Conservation (phyloP, 2,113 vertebrate species). For the Ptilorrhoa leucosticta region DNA sequence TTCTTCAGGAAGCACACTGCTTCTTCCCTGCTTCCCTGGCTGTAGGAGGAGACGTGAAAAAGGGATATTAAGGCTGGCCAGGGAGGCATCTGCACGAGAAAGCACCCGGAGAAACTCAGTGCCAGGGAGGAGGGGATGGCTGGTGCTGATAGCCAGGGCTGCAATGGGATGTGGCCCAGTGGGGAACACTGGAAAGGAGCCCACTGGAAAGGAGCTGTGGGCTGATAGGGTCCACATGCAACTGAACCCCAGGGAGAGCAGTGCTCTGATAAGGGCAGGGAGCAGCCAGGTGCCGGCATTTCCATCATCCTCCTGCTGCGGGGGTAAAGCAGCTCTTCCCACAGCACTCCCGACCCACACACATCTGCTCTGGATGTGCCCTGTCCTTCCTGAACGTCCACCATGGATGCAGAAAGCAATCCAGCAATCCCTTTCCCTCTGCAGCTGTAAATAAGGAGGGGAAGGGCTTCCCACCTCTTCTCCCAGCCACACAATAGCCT, state of each 20-base stretch:
- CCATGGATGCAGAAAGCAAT: neutral
- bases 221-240: neutral
- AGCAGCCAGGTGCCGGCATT: neutral
- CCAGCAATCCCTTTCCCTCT: neutral
- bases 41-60: neutral
- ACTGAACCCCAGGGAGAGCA: fast-evolving
- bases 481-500: neutral
- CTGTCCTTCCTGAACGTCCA: neutral
- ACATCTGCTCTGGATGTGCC: neutral
- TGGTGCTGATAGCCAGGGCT: neutral
- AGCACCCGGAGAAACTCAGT: neutral
- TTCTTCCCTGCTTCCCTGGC: neutral
- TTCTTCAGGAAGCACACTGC: neutral
- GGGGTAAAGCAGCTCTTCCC: neutral
- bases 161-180: fast-evolving
- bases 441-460: neutral
- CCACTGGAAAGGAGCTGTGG: neutral
- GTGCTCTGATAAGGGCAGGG: neutral
- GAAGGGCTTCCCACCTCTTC: neutral
- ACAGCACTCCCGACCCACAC: neutral
- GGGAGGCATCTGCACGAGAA: neutral
- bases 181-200: neutral
- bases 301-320: fast-evolving
- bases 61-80: neutral
- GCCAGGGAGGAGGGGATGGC: neutral